These are phyloP conservation scores for Hozukius guyotensis DNA, from an alignment of 2,797 vertebrate genomes.

Conservation along the genomic window DNA sequence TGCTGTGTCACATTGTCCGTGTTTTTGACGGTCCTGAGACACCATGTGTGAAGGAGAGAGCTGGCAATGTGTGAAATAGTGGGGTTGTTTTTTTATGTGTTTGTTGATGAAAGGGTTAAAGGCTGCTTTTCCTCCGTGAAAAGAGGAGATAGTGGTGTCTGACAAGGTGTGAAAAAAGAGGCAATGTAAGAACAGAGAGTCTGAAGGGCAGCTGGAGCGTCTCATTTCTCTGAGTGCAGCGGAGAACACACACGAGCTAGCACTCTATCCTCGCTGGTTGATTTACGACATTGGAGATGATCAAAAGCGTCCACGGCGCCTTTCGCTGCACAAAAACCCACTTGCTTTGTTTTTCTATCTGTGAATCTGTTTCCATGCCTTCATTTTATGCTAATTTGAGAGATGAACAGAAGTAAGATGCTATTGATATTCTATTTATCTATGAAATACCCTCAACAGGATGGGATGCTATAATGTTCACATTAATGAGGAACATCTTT, in stretches of 20 bases:
- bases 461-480: not conserved
- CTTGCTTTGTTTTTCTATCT: not conserved
- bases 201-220: slow-evolving; percentile 65
- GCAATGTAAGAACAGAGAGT: slow-evolving; percentile 43
- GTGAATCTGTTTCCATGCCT: not conserved
- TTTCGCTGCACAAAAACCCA: slow-evolving; percentile 2
- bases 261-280: slow-evolving; percentile 24
- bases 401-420: not conserved
- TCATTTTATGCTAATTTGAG: not conserved
- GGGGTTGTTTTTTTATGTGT: not conserved
- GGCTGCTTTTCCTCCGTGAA: slow-evolving; percentile 36
- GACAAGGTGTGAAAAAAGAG: slow-evolving; percentile 76
- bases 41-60: slow-evolving; percentile 14
- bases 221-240: slow-evolving; percentile 54
- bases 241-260: slow-evolving; percentile 36
- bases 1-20: slow-evolving; percentile 17
- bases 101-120: slow-evolving; percentile 59
- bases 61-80: slow-evolving; percentile 54
- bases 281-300: slow-evolving; percentile 49
- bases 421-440: not conserved
- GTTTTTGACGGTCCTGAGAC: slow-evolving; percentile 21
- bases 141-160: slow-evolving; percentile 60
- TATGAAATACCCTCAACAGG: not conserved
- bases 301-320: slow-evolving; percentile 3
- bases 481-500: not conserved